Conservation (phyloP, 2,888 invertebrate species). For the Drepana falcataria region DNA sequence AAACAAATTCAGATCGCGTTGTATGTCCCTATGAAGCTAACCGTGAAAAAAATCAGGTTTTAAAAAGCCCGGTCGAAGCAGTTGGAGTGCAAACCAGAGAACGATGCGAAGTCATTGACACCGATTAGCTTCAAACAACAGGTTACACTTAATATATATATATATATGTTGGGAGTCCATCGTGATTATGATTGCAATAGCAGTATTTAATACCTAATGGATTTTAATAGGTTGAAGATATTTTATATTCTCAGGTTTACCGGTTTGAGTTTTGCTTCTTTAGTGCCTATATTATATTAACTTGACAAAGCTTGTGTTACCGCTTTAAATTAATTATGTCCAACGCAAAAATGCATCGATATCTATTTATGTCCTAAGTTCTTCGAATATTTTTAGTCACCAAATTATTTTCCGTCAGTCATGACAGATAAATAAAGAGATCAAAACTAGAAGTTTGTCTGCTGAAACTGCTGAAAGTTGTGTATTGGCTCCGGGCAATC, state of each 20-base stretch:
- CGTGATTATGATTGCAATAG: neutral
- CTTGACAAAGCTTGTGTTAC: no score
- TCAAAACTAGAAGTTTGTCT: no score
- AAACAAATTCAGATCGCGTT: slow-evolving; percentile 1
- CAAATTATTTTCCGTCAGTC: no score
- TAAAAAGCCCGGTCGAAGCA: slow-evolving; percentile 15
- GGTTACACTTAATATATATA: slow-evolving; percentile 6
- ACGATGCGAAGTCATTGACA: slow-evolving; percentile 24
- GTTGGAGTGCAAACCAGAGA: slow-evolving; percentile 6
- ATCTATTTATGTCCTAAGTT: no score
- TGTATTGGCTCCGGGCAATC: no score
- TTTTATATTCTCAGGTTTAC: neutral
- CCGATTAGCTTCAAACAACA: slow-evolving; percentile 11
- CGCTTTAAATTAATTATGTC: no score
- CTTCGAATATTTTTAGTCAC: no score
- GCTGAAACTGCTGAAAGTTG: no score
- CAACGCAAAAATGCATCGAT: no score
- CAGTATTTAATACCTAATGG: neutral
- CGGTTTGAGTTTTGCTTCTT: neutral
- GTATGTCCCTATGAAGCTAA: slow-evolving; percentile 4
- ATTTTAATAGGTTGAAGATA: neutral
- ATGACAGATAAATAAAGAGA: no score
- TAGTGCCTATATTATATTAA: no score
- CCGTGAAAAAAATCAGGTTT: slow-evolving; percentile 12
- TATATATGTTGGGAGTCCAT: slow-evolving; percentile 1